Evolutionary conservation across 2,797 vertebrate species (phyloP), one percentile per base, ranked within the genome.

Genomic region (Sebastes flavidus): DNA sequence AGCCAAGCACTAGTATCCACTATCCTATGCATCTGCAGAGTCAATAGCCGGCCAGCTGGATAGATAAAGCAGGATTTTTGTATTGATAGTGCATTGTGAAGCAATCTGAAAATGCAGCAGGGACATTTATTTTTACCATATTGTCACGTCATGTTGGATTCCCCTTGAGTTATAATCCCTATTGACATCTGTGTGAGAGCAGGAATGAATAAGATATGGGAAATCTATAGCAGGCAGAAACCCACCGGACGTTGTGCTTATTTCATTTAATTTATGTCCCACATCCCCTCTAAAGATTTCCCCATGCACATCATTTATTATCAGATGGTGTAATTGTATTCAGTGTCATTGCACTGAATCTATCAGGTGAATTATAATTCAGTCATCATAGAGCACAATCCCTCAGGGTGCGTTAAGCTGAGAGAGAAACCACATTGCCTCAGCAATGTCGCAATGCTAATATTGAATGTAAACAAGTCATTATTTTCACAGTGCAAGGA

Each of bases 11-110:
- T 20, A n/a, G 18, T 52, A 52, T 52, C 49, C 49, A 10, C 68
- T 78, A 78, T 85, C 81, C 59, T 83, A 30, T 91, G 66, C 60
- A 83, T 87, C 80, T 78, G 83, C 82, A 85, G 70, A 78, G 74
- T 83, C 77, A 77, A 70, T 10, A 75, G 80, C 80, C 20, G 42
- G 54, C 36, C 63, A 65, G 69, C 66, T 38, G 49, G 30, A 74
- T 25, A 68, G 58, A 84, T 82, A 69, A 75, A 78, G 70, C 81
- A n/a, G 27, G 24, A 27, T 81, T 81, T 77, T 78, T 24, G 49
- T 62, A 65, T 68, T 54, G 29, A 69, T 32, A 61, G 7, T 32
- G 9, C 30, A 32, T 42, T 69, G 16, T 72, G 20, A 80, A 66
- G 22, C 16, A 24, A 60, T 78, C 60, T 71, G 42, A 67, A 87